Evolutionary conservation across 2,113 vertebrate species (phyloP).

Genomic region (Malurus cyaneus): DNA sequence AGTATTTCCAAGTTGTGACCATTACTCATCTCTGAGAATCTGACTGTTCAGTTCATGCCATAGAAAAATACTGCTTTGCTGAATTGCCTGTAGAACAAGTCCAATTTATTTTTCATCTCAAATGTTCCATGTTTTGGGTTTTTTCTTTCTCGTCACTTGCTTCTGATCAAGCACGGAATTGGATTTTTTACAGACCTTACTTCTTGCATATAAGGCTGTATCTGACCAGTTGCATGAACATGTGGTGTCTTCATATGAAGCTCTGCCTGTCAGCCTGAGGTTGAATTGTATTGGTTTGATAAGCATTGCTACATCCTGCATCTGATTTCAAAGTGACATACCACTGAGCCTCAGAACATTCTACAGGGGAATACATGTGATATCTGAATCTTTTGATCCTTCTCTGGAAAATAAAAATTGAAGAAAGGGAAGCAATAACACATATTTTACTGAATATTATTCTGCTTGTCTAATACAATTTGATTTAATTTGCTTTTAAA

Average conservation of each 20-base stretch:
- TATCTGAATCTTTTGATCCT: not conserved
- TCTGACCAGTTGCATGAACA: not conserved
- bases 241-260: not conserved
- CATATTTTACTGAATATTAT: not conserved
- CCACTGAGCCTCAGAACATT: not conserved
- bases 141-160: not conserved
- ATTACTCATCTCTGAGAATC: not conserved
- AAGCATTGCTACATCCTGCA: not conserved
- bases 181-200: not conserved
- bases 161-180: constrained; percentile 27
- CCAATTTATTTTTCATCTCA: not conserved
- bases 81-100: not conserved
- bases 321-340: constrained; percentile 22
- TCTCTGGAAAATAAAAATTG: not conserved
- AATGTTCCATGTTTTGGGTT: not conserved
- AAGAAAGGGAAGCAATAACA: not conserved
- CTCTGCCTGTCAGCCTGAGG: not conserved
- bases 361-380: not conserved
- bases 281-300: not conserved
- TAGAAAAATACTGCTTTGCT: not conserved
- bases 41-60: not conserved
- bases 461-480: not conserved
- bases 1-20: not conserved
- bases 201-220: not conserved
- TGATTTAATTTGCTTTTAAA: constrained; percentile 7